A percentile compares a stretch with the other conserved stretches of the same genome.
These are phyloP conservation scores for Nyctereutes procyonoides DNA, from an alignment of 2,113 vertebrate genomes.

Conservation along the genomic window DNA sequence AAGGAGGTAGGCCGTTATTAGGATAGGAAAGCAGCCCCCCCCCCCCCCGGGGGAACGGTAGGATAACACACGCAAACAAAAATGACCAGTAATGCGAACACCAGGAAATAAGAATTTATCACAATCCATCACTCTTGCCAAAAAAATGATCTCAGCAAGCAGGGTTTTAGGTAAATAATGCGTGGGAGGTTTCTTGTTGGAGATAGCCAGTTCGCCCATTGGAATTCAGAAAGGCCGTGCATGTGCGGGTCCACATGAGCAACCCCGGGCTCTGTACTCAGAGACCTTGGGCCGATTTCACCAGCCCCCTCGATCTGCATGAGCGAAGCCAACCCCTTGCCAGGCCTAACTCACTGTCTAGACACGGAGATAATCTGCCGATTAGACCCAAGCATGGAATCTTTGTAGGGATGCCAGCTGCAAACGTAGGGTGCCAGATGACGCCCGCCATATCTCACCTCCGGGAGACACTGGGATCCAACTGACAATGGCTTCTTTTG, in stretches of 20 bases:
- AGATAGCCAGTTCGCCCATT: rapidly evolving
- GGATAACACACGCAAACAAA: neutral
- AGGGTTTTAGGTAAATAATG: neutral
- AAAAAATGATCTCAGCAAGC: conserved; percentile 29
- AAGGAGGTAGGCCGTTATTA: neutral
- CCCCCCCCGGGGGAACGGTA: neutral
- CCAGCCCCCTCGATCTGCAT: neutral
- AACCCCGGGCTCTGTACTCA: rapidly evolving
- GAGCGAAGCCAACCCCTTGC: neutral
- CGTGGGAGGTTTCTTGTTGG: neutral
- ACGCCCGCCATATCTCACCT: rapidly evolving
- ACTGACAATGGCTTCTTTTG: rapidly evolving
- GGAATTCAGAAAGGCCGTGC: neutral
- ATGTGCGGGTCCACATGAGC: neutral
- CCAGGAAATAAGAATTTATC: conserved; percentile 9
- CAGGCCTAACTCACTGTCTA: neutral
- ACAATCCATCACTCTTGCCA: neutral
- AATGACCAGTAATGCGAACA: neutral
- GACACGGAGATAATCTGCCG: neutral
- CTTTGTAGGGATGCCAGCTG: neutral
- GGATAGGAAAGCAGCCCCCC: neutral
- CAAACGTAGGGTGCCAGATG: rapidly evolving
- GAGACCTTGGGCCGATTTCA: neutral
- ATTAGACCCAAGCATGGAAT: rapidly evolving
- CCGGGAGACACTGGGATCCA: rapidly evolving